Evolutionary conservation across 2,113 vertebrate species (phyloP).

Genomic region (Urocynchramus pylzowi): DNA sequence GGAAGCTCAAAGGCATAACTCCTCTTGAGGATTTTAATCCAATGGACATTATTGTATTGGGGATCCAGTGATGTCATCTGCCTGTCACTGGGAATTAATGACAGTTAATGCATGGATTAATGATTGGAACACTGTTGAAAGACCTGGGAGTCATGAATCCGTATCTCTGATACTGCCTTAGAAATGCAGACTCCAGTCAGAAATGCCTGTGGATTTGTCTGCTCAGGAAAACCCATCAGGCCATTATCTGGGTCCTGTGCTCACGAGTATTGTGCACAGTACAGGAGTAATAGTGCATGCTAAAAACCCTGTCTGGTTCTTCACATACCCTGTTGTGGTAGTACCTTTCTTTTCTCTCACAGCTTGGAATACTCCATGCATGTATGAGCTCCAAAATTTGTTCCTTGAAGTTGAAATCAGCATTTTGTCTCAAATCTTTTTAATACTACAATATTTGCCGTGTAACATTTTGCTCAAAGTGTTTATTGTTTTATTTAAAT

Average conservation of each 20-base stretch:
- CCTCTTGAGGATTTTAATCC: not conserved
- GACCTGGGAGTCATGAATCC: not conserved
- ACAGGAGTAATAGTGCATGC: not conserved
- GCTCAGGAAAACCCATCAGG: not conserved
- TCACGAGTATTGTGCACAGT: rapidly evolving
- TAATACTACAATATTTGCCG: not conserved
- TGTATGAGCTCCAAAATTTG: not conserved
- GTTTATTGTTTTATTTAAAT: not conserved
- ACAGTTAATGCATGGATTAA: not conserved
- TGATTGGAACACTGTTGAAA: not conserved
- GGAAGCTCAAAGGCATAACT: not conserved
- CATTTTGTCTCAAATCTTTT: not conserved
- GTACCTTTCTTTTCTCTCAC: not conserved
- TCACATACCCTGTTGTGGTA: not conserved
- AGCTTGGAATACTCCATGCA: not conserved
- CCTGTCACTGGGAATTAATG: not conserved
- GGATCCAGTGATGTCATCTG: not conserved
- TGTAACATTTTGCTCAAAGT: not conserved
- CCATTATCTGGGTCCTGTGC: not conserved
- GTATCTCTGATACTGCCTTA: not conserved
- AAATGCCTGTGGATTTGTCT: not conserved
- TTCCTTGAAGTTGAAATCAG: not conserved
- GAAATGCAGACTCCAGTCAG: not conserved
- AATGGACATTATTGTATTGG: not conserved
- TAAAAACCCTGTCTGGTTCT: not conserved